A percentile compares a stretch with the other conserved stretches of the same genome.
Conservation (phyloP, 2,113 vertebrate genomes). For the Brienomyrus brachyistius region DNA sequence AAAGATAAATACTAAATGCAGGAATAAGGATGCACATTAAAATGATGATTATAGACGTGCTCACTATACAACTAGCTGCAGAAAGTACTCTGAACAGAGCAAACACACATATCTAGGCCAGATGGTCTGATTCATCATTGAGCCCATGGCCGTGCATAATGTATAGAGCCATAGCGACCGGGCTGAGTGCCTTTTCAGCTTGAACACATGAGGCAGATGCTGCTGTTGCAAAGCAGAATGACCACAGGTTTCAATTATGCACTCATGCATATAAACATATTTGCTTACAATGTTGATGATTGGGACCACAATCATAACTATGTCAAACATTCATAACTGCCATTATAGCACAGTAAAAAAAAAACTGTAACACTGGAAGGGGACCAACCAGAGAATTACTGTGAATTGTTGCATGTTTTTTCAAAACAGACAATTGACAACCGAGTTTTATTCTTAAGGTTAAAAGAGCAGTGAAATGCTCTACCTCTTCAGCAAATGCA, state of each 20-base stretch:
- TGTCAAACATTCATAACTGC: background rate
- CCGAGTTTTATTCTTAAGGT: background rate
- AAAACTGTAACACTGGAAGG: background rate
- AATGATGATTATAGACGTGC: background rate
- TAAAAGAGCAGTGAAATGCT: background rate
- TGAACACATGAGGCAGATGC: constrained; percentile 14
- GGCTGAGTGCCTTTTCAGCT: constrained; percentile 41
- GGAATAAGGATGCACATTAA: background rate
- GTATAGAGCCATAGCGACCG: constrained; percentile 63
- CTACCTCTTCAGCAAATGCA: background rate
- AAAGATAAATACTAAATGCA: background rate
- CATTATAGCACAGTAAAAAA: background rate
- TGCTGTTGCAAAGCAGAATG: background rate
- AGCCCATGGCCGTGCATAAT: constrained; percentile 43
- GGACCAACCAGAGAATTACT: background rate
- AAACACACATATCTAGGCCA: constrained; percentile 38
- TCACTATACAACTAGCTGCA: background rate
- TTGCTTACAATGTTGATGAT: background rate
- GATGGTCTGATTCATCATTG: background rate
- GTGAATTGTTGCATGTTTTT: background rate
- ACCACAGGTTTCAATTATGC: background rate
- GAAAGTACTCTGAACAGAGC: constrained; percentile 7
- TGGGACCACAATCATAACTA: background rate
- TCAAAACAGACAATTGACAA: background rate
- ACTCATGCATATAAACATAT: background rate